A percentile compares a stretch with the other conserved stretches of the same genome.
Conservation (phyloP, 2,113 vertebrate genomes). For the Eudyptes chrysolophus region DNA sequence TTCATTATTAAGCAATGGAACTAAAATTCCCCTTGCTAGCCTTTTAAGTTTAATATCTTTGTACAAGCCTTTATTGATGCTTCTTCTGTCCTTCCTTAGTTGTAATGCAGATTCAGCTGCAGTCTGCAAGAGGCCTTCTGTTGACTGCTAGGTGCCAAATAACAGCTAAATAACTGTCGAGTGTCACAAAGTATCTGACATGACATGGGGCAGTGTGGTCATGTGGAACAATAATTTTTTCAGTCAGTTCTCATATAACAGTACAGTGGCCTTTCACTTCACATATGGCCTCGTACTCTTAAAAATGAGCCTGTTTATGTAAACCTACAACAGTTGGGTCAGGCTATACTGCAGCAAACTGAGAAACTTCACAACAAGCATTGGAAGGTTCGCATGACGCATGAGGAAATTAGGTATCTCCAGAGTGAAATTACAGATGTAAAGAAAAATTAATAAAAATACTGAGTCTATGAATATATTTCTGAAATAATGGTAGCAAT, state of each 20-base stretch:
- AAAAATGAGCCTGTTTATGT: not conserved
- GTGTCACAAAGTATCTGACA: not conserved
- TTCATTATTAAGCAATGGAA: not conserved
- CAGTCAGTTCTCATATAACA: not conserved
- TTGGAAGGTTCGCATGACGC: not conserved
- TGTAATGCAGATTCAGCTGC: not conserved
- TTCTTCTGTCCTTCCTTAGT: not conserved
- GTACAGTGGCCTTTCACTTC: not conserved
- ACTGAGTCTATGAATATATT: not conserved
- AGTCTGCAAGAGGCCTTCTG: not conserved
- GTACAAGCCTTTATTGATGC: not conserved
- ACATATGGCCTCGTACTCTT: fast-evolving
- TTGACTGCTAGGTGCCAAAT: not conserved
- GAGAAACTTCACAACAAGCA: not conserved
- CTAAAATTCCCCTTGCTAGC: not conserved
- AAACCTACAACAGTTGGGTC: not conserved
- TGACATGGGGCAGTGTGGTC: no score
- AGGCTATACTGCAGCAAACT: not conserved
- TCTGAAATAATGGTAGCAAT: not conserved
- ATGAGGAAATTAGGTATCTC: not conserved
- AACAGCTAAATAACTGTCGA: not conserved
- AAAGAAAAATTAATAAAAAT: not conserved
- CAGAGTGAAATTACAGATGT: not conserved
- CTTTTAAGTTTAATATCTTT: not conserved
- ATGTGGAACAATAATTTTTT: not conserved